A percentile compares a stretch with the other conserved stretches of the same genome.
Conservation (phyloP, 2,888 invertebrate species). For the Cetonia aurata region DNA sequence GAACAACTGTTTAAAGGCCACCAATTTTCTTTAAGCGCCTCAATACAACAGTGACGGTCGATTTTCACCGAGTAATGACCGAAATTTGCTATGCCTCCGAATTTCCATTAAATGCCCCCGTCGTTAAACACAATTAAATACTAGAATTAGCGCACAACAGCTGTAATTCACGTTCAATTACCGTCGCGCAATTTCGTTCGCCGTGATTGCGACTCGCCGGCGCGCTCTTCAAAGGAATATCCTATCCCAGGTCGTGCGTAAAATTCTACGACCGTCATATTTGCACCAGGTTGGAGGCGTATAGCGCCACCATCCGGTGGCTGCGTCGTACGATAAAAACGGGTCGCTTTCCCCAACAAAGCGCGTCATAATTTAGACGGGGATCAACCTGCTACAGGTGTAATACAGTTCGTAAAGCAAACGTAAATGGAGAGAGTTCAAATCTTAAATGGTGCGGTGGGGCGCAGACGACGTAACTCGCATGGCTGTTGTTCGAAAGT, state of each 20-base stretch:
- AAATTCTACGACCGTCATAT: constrained; percentile 27
- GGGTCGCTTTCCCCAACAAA: constrained; percentile 29
- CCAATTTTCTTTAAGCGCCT: too few species aligned
- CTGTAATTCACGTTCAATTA: constrained; percentile 34
- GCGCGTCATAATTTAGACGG: constrained; percentile 32
- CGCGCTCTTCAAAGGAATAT: constrained; percentile 30
- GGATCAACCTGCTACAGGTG: constrained; percentile 39
- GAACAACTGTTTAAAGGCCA: too few species aligned
- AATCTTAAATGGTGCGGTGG: constrained; percentile 25
- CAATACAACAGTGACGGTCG: too few species aligned
- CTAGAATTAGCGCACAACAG: constrained; percentile 34
- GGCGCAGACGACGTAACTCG: constrained; percentile 5
- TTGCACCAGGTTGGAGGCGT: not conserved
- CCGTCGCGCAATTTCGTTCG: constrained; percentile 23
- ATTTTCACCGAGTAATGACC: too few species aligned
- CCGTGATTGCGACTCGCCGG: constrained; percentile 8
- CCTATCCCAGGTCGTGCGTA: constrained; percentile 17
- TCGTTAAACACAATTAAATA: constrained; percentile 34
- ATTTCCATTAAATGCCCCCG: constrained; percentile 28
- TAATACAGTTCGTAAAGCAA: constrained; percentile 38
- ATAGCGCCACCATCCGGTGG: constrained; percentile 3
- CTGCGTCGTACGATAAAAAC: constrained; percentile 16
- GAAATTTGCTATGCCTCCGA: constrained; percentile 19
- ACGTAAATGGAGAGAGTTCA: constrained; percentile 37
- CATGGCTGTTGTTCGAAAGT: not conserved